phyloP scores from a whole-genome alignment of 2,797 vertebrate genomes.

The Peromyscus melanophrys region DNA sequence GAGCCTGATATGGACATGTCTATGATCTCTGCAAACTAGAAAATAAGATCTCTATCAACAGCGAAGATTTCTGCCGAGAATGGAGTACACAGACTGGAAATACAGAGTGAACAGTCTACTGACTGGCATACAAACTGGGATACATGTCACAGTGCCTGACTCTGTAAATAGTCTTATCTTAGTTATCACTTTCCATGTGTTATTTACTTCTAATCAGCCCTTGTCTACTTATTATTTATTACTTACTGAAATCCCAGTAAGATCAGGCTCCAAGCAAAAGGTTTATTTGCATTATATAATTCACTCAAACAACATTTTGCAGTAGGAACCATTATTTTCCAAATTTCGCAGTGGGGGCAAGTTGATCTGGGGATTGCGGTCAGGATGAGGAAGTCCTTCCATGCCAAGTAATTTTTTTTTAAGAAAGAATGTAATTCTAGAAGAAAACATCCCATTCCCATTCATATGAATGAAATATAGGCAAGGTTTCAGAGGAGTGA shows the following conservation, averaged over 20 bases:
- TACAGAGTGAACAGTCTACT: background rate
- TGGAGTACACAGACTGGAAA: background rate
- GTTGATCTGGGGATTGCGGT: background rate
- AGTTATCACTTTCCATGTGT: background rate
- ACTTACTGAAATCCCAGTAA: background rate
- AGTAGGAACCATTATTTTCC: background rate
- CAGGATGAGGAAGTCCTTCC: background rate
- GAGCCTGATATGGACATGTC: background rate
- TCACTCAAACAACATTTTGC: background rate
- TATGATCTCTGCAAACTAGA: background rate
- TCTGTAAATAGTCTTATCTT: background rate
- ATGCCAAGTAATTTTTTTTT: background rate
- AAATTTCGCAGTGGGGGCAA: background rate
- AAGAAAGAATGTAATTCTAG: background rate
- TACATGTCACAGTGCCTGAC: too few relatives aligned
- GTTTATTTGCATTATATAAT: background rate
- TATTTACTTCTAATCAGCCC: background rate
- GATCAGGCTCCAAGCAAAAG: background rate
- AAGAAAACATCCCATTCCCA: background rate
- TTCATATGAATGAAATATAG: background rate
- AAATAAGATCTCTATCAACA: slow-evolving; percentile 49
- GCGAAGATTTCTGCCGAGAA: background rate
- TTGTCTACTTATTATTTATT: background rate
- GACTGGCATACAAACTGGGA: background rate
- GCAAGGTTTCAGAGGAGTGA: background rate